Percentiles rank a stretch among this genome's conserved stretches.
phyloP scores from a whole-genome alignment of 2,888 invertebrate genomes.

The Ctenicera cuprea region DNA sequence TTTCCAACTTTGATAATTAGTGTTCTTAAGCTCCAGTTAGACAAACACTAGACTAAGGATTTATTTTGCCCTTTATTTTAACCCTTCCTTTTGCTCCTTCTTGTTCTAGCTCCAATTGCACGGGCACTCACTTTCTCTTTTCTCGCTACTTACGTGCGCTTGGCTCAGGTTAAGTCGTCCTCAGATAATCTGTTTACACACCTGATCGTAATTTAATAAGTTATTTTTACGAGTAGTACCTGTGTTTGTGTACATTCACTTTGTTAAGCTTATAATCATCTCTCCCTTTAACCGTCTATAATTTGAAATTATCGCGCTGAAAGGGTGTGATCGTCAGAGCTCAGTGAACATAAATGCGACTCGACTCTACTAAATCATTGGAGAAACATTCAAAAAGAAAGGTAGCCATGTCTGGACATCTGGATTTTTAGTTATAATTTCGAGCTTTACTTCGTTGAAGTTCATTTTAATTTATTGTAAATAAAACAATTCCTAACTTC shows the following conservation, averaged over 20 bases:
- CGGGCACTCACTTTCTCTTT: conserved; percentile 41
- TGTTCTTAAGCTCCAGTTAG: conserved; percentile 72
- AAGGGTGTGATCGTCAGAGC: conserved; percentile 14
- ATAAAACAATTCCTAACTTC: too few relatives aligned
- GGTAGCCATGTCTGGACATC: too few relatives aligned
- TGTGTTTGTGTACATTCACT: conserved; percentile 57
- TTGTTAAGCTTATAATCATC: conserved; percentile 58
- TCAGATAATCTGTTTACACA: conserved; percentile 61
- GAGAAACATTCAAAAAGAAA: too few relatives aligned
- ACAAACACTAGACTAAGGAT: conserved; percentile 71
- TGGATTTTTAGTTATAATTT: too few relatives aligned
- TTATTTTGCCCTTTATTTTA: conserved; percentile 66
- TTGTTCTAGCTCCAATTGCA: conserved; percentile 27
- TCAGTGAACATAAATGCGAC: too few relatives aligned
- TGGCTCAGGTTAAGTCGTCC: conserved; percentile 44
- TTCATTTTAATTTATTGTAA: too few relatives aligned
- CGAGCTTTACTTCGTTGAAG: too few relatives aligned
- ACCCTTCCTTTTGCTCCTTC: conserved; percentile 52
- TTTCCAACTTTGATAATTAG: conserved; percentile 73
- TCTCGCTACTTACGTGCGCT: conserved; percentile 39
- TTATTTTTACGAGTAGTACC: conserved; percentile 57
- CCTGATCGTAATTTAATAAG: conserved; percentile 62
- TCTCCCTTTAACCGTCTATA: conserved; percentile 46
- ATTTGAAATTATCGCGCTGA: conserved; percentile 41
- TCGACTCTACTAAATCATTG: too few relatives aligned